Evolutionary conservation across 2,888 invertebrate genomes (phyloP).

Genomic region (Drosophila monieri): DNA sequence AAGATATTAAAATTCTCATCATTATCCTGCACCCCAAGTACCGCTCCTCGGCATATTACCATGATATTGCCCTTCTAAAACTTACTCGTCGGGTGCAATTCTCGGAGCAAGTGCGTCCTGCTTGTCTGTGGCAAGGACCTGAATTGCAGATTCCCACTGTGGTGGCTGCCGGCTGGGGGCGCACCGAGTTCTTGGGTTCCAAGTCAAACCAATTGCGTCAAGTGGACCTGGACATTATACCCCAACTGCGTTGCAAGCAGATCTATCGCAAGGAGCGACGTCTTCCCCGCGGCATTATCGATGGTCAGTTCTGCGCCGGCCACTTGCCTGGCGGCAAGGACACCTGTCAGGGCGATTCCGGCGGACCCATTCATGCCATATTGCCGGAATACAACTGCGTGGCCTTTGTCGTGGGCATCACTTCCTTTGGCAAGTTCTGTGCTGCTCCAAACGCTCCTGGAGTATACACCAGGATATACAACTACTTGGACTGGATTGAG

Average conservation of each 20-base stretch:
- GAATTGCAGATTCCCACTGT: constrained; percentile 65
- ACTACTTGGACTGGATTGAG: constrained; percentile 83
- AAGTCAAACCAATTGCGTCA: constrained; percentile 82
- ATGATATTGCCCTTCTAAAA: constrained; percentile 86
- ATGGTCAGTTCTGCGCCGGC: constrained; percentile 84
- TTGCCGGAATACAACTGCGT: constrained; percentile 81
- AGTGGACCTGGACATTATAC: constrained; percentile 81
- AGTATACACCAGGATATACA: constrained; percentile 81
- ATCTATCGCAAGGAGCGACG: constrained; percentile 79
- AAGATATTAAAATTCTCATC: constrained; percentile 83
- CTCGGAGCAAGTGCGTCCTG: constrained; percentile 79
- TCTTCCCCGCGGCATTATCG: constrained; percentile 81
- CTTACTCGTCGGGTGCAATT: constrained; percentile 79
- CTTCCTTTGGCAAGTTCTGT: constrained; percentile 83
- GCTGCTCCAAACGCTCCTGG: constrained; percentile 82
- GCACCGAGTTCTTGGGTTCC: constrained; percentile 78
- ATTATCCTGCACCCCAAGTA: constrained; percentile 85
- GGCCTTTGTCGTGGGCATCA: constrained; percentile 82
- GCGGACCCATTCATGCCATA: constrained; percentile 82
- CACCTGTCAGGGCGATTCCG: constrained; percentile 83
- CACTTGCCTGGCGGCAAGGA: constrained; percentile 82
- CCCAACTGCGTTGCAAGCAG: constrained; percentile 74
- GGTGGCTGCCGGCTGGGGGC: constrained; percentile 83
- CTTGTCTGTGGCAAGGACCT: constrained; percentile 83
- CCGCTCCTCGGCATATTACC: constrained; percentile 85